phyloP scores from a whole-genome alignment of 2,797 vertebrate species.

The Lacerta viridis region DNA sequence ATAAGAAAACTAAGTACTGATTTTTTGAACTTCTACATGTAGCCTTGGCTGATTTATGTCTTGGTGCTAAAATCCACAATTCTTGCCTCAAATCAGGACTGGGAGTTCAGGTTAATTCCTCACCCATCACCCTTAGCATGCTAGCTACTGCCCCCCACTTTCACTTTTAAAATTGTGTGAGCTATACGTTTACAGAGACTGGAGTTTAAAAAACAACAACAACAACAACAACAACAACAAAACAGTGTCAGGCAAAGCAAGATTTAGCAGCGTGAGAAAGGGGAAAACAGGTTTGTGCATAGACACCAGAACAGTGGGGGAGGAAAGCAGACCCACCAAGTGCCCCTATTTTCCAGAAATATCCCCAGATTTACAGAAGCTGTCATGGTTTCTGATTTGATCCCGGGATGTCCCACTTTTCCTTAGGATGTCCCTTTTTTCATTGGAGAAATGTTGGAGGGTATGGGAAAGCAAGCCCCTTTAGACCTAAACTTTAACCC shows the following conservation, averaged over 20 bases:
- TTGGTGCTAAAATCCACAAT: not conserved
- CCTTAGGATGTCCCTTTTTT: no score
- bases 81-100: not conserved
- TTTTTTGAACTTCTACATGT: not conserved
- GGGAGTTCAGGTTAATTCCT: not conserved
- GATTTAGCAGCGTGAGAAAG: not conserved
- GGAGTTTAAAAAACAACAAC: not conserved
- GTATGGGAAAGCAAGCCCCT: not conserved
- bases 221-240: not conserved
- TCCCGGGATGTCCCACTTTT: no score
- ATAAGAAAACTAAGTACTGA: not conserved
- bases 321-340: not conserved
- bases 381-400: no score
- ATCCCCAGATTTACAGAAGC: no score
- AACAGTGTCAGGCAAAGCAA: not conserved
- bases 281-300: not conserved
- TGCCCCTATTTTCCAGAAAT: no score
- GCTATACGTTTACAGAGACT: not conserved
- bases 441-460: no score
- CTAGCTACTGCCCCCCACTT: not conserved
- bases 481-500: no score
- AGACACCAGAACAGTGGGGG: not conserved
- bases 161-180: not conserved
- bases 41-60: not conserved
- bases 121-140: not conserved